phyloP scores from a whole-genome alignment of 2,888 invertebrate species.

The Congeria kusceri region DNA sequence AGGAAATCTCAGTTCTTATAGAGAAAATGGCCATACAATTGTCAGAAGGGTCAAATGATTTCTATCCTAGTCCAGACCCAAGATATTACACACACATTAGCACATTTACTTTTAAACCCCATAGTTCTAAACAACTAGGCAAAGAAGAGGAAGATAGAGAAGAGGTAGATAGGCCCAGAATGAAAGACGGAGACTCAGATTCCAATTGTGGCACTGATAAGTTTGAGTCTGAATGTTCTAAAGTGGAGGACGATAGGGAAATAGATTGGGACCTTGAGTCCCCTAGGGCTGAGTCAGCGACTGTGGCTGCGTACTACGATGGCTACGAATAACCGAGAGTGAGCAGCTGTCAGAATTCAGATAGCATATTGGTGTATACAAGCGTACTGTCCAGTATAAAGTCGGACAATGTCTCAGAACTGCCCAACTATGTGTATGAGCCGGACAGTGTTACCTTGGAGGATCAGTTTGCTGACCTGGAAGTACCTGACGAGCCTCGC shows the following conservation, averaged over 20 bases:
- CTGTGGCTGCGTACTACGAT: conserved; percentile 44
- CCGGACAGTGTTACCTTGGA: conserved; percentile 40
- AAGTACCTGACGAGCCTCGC: conserved; percentile 56
- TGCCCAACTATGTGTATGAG: conserved; percentile 38
- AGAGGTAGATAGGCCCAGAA: conserved; percentile 23
- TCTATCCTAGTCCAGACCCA: conserved; percentile 49
- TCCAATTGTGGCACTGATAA: conserved; percentile 59
- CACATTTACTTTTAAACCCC: conserved; percentile 48
- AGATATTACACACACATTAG: conserved; percentile 57
- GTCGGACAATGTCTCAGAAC: conserved; percentile 36
- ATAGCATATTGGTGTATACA: conserved; percentile 24
- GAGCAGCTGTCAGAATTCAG: conserved; percentile 55
- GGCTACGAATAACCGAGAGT: conserved; percentile 62
- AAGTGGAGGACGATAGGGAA: conserved; percentile 57
- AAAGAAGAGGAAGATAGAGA: conserved; percentile 29
- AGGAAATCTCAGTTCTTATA: conserved; percentile 71
- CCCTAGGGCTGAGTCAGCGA: conserved; percentile 49
- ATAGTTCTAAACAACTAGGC: conserved; percentile 29
- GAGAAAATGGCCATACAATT: too few relatives aligned
- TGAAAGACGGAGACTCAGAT: conserved; percentile 50
- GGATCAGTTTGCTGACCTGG: conserved; percentile 38
- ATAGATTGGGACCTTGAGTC: conserved; percentile 50
- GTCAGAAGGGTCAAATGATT: conserved; percentile 56
- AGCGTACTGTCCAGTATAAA: conserved; percentile 22
- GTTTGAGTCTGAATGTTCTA: conserved; percentile 61